Conservation (phyloP, 2,113 vertebrate species). For the Hydrochoerus hydrochaeris region DNA sequence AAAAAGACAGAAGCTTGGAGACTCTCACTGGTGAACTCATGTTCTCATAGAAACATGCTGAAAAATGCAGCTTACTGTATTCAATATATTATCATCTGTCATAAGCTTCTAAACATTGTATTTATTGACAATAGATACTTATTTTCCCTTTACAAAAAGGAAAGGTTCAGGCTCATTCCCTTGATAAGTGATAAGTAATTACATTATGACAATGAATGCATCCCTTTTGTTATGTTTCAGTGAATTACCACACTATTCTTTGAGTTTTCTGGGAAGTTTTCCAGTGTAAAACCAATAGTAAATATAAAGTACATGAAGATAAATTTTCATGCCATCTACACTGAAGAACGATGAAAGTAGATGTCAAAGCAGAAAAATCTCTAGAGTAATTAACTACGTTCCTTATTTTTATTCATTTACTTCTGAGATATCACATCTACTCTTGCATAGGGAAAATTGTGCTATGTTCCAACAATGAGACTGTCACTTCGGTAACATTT, state of each 20-base stretch:
- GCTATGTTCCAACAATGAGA: constrained; percentile 69
- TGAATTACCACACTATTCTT: neutral
- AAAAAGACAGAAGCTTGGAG: no score
- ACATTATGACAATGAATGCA: constrained; percentile 6
- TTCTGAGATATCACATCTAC: constrained; percentile 70
- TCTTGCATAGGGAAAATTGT: constrained; percentile 54
- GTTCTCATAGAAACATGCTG: neutral
- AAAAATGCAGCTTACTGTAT: neutral
- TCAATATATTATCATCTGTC: neutral
- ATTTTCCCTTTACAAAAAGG: neutral
- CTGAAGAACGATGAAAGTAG: constrained; percentile 1
- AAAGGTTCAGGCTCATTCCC: neutral
- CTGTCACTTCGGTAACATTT: constrained; percentile 60
- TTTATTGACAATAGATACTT: neutral
- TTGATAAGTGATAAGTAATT: constrained; percentile 11
- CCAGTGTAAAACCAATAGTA: constrained; percentile 38
- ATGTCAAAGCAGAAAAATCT: constrained; percentile 36
- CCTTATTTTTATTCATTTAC: constrained; percentile 76
- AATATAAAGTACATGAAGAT: neutral
- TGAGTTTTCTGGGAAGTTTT: constrained; percentile 19
- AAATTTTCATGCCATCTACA: constrained; percentile 33
- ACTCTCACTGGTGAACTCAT: neutral
- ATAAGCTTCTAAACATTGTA: neutral
- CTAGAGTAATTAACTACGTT: constrained; percentile 76
- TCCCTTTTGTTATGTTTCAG: neutral